phyloP scores from a whole-genome alignment of 2,888 invertebrate species.

The Agelastica alni region DNA sequence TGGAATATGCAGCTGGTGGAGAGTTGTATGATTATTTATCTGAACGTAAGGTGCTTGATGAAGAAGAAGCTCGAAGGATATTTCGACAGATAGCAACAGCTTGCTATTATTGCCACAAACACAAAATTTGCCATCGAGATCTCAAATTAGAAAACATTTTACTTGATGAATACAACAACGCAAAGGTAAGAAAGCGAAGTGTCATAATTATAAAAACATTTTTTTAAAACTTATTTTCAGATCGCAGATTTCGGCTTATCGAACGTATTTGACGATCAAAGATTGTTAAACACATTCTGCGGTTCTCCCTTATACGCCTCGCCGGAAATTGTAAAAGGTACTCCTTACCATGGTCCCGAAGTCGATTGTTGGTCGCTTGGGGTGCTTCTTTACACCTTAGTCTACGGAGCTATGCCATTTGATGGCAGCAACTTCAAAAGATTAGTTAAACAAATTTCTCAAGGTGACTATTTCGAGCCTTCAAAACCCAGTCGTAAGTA shows the following conservation, averaged over 20 bases:
- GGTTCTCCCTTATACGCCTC: conserved; percentile 96
- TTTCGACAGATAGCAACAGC: conserved; percentile 97
- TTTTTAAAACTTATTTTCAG: conserved; percentile 57
- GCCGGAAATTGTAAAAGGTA: conserved; percentile 96
- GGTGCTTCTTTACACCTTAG: conserved; percentile 94
- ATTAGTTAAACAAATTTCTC: conserved; percentile 94
- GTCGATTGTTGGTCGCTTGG: conserved; percentile 95
- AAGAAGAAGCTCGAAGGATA: conserved; percentile 91
- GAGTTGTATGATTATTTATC: conserved; percentile 97
- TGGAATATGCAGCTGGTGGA: conserved; percentile 99
- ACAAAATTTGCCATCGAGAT: conserved; percentile 96
- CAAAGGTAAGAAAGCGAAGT: conserved; percentile 69
- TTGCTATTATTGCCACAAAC: conserved; percentile 97
- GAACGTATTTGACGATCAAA: conserved; percentile 91
- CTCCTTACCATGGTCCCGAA: conserved; percentile 96
- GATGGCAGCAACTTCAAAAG: conserved; percentile 98
- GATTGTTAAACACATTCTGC: conserved; percentile 89
- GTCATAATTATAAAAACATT: background rate
- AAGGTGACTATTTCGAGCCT: conserved; percentile 97
- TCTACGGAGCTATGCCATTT: conserved; percentile 99
- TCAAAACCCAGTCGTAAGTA: conserved; percentile 85
- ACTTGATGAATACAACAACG: conserved; percentile 90
- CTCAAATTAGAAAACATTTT: conserved; percentile 94
- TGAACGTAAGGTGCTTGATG: conserved; percentile 86
- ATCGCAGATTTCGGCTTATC: conserved; percentile 99